Evolutionary conservation across 2,113 vertebrate species (phyloP).

Genomic region (Heterocephalus glaber): DNA sequence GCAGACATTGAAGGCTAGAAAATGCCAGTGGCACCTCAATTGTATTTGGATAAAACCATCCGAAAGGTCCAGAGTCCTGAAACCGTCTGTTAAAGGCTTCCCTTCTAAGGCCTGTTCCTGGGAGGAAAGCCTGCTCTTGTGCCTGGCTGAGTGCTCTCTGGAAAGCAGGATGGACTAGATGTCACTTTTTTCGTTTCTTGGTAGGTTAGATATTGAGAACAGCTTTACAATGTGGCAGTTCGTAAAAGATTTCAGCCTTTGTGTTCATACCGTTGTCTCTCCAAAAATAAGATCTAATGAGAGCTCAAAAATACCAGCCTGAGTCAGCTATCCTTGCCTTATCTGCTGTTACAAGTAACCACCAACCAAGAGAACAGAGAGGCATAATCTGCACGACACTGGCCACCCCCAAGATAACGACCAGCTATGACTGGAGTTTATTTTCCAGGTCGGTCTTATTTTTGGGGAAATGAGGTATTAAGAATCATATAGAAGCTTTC

Average conservation of each 20-base stretch:
- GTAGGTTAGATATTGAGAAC: neutral
- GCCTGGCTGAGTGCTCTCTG: neutral
- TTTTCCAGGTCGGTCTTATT: neutral
- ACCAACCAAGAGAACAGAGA: neutral
- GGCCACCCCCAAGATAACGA: neutral
- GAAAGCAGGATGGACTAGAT: neutral
- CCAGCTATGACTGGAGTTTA: neutral
- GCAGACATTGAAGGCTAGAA: neutral
- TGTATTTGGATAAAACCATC: constrained; percentile 50
- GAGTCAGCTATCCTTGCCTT: neutral
- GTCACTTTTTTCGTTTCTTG: neutral
- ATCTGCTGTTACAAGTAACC: neutral
- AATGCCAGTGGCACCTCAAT: neutral
- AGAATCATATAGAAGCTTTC: neutral
- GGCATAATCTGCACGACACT: neutral
- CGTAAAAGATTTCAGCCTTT: neutral
- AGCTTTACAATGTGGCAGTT: neutral
- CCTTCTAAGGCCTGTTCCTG: constrained; percentile 58
- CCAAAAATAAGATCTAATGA: neutral
- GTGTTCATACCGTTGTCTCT: neutral
- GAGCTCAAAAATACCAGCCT: neutral
- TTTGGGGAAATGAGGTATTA: neutral
- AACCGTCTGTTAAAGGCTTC: neutral
- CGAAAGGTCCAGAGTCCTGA: constrained; percentile 39
- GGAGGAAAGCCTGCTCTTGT: neutral